These are phyloP conservation scores for Cyphomyrus plagiostoma DNA, from an alignment of 2,113 vertebrate genomes.

Conservation along the genomic window DNA sequence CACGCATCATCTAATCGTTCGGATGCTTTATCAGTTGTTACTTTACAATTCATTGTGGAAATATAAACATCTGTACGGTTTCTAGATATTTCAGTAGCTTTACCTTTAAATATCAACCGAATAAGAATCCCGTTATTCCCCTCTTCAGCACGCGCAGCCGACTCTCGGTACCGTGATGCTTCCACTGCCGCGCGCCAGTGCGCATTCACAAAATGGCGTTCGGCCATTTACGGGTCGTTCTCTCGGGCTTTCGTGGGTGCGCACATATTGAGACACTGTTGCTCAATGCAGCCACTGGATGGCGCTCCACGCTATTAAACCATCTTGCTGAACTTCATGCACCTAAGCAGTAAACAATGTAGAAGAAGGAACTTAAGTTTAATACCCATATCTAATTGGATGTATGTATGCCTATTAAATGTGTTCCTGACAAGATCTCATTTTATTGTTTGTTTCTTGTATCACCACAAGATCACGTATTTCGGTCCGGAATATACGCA, in stretches of 20 bases:
- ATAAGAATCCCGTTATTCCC: background rate
- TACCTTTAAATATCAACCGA: background rate
- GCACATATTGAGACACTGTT: background rate
- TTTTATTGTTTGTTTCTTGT: background rate
- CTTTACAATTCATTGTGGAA: background rate
- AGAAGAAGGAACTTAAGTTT: background rate
- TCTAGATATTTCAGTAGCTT: background rate
- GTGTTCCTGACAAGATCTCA: background rate
- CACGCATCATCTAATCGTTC: background rate
- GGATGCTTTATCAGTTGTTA: background rate
- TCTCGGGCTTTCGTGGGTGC: background rate
- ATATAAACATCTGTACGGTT: background rate
- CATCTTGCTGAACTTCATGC: background rate
- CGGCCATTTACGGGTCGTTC: background rate
- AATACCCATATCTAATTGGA: background rate
- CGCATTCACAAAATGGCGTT: slow-evolving; percentile 10
- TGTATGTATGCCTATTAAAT: background rate
- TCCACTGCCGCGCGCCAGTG: background rate
- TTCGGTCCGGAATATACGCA: background rate
- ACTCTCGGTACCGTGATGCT: background rate
- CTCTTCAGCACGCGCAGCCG: background rate
- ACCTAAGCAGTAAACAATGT: background rate
- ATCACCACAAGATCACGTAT: background rate
- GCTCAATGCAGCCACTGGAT: slow-evolving; percentile 4
- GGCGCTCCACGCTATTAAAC: slow-evolving; percentile 6